A percentile compares a stretch with the other conserved stretches of the same genome.
These are phyloP conservation scores for Buteo buteo DNA, from an alignment of 2,113 vertebrate genomes.

Conservation along the genomic window DNA sequence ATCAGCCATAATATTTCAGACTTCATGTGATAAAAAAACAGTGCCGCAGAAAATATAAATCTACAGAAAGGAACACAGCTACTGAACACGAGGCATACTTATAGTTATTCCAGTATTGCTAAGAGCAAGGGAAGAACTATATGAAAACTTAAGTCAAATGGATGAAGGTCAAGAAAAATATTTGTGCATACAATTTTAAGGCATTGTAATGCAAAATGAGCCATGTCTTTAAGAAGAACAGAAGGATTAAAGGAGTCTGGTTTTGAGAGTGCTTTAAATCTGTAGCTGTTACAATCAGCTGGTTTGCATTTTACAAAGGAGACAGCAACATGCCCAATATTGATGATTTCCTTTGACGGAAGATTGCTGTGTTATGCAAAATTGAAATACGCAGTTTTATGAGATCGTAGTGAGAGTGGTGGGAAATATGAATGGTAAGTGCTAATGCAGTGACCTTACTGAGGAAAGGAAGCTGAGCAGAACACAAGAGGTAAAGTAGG, in stretches of 20 bases:
- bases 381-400: rapidly evolving
- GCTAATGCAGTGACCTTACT: neutral
- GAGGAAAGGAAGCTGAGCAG: neutral
- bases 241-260: neutral
- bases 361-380: neutral
- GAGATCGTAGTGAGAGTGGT: neutral
- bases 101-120: neutral
- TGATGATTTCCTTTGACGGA: neutral
- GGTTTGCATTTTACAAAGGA: neutral
- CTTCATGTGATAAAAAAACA: neutral
- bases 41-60: neutral
- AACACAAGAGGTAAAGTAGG: neutral
- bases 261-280: neutral
- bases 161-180: neutral
- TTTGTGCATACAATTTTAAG: neutral
- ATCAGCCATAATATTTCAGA: neutral
- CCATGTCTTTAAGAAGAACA: neutral
- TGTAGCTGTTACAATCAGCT: neutral
- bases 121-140: neutral
- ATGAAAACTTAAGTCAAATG: neutral
- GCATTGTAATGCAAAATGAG: neutral
- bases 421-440: neutral
- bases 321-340: rapidly evolving
- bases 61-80: neutral
- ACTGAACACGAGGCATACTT: neutral